Conservation (phyloP, 2,113 vertebrate species). For the Centrocercus urophasianus region DNA sequence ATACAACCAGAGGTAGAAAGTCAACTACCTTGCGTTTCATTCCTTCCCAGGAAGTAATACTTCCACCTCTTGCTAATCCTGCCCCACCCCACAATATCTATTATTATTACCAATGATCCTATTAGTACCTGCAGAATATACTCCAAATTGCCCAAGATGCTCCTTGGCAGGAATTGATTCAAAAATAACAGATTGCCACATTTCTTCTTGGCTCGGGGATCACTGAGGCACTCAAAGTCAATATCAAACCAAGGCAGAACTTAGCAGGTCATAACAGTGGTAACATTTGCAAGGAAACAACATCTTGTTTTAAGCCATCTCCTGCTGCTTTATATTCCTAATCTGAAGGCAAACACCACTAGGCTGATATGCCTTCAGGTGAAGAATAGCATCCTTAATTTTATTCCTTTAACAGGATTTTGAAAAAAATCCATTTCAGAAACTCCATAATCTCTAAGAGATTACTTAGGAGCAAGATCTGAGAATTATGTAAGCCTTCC, state of each 20-base stretch:
- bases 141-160: not conserved
- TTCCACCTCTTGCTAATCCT: not conserved
- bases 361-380: conserved; percentile 18
- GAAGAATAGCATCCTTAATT: conserved; percentile 34
- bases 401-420: conserved; percentile 43
- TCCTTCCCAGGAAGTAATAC: not conserved
- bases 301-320: conserved; percentile 44
- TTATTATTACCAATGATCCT: not conserved
- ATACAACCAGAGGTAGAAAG: not conserved
- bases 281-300: conserved; percentile 24
- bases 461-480: conserved; percentile 43
- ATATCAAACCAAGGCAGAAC: not conserved
- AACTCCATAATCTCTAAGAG: not conserved
- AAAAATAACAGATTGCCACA: not conserved
- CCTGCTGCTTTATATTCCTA: conserved; percentile 35
- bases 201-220: not conserved
- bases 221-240: not conserved
- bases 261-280: not conserved
- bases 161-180: not conserved
- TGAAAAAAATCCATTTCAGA: conserved; percentile 29
- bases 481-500: conserved; percentile 1
- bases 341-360: conserved; percentile 37
- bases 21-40: not conserved
- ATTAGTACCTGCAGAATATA: not conserved
- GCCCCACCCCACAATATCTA: not conserved